These are phyloP conservation scores for Ispidina lecontei DNA, from an alignment of 2,797 vertebrate genomes.

Conservation along the genomic window DNA sequence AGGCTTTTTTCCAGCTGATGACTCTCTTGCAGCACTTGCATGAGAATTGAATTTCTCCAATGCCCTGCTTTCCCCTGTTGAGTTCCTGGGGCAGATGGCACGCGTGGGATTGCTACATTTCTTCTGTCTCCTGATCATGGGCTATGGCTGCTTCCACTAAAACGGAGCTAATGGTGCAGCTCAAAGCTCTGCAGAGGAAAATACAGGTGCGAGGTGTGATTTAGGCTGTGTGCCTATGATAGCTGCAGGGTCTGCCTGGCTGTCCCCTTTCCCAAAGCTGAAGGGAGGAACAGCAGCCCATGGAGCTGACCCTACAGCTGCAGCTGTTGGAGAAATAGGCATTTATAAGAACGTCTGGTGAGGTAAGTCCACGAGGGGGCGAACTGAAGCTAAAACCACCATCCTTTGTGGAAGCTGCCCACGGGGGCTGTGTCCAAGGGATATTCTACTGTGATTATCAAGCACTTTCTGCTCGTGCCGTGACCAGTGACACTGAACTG, in stretches of 20 bases:
- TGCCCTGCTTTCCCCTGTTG: not conserved
- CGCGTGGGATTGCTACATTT: rapidly evolving
- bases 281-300: not conserved
- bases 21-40: not conserved
- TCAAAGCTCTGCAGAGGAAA: not conserved
- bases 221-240: not conserved
- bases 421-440: rapidly evolving
- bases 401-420: not conserved
- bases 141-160: not conserved
- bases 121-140: not conserved
- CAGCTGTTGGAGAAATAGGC: not conserved
- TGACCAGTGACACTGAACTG: rapidly evolving
- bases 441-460: rapidly evolving
- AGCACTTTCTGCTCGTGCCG: not conserved
- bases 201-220: not conserved
- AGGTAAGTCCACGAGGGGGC: constrained; percentile 12
- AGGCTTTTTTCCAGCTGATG: not conserved
- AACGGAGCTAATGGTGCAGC: not conserved
- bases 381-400: not conserved
- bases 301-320: not conserved
- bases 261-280: not conserved
- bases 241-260: not conserved
- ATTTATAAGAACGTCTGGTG: not conserved
- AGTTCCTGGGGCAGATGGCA: not conserved
- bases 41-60: not conserved